phyloP scores from a whole-genome alignment of 2,888 invertebrate genomes.

The Synergus umbraculus region DNA sequence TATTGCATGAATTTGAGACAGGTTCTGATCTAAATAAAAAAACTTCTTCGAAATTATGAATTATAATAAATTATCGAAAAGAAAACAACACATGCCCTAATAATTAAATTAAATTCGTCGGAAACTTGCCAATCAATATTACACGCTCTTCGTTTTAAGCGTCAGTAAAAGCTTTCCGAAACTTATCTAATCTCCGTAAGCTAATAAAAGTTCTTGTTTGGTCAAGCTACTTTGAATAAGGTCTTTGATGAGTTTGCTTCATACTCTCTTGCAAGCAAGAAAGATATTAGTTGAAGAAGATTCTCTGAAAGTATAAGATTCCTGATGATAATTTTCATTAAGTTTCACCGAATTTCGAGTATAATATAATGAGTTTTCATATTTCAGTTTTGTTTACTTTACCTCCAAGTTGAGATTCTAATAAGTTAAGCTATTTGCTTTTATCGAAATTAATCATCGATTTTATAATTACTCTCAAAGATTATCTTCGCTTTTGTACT shows the following conservation, averaged over 20 bases:
- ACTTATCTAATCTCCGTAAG: slow-evolving; percentile 29
- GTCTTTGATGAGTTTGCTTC: slow-evolving; percentile 29
- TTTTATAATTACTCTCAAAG: background rate
- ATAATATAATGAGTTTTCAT: background rate
- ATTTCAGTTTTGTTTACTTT: background rate
- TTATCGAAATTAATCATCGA: background rate
- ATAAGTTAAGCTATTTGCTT: background rate
- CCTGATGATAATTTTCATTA: background rate
- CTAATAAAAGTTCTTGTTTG: slow-evolving; percentile 29
- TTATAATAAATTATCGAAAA: background rate
- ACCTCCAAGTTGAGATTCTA: background rate
- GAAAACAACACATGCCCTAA: background rate
- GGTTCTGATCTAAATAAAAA: background rate
- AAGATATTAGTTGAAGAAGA: slow-evolving; percentile 13
- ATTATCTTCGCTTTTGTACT: no score
- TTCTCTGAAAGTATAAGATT: slow-evolving; percentile 19
- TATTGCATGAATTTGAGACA: background rate
- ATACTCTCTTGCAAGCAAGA: slow-evolving; percentile 20
- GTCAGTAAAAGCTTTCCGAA: background rate
- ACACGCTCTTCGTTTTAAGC: background rate
- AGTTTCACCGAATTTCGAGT: background rate
- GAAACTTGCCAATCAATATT: slow-evolving; percentile 3
- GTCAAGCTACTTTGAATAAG: slow-evolving; percentile 30
- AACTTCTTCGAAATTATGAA: background rate
- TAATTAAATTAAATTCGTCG: background rate